Evolutionary conservation across 2,797 vertebrate genomes (phyloP).

Genomic region (Sebastiscus albofasciatus): DNA sequence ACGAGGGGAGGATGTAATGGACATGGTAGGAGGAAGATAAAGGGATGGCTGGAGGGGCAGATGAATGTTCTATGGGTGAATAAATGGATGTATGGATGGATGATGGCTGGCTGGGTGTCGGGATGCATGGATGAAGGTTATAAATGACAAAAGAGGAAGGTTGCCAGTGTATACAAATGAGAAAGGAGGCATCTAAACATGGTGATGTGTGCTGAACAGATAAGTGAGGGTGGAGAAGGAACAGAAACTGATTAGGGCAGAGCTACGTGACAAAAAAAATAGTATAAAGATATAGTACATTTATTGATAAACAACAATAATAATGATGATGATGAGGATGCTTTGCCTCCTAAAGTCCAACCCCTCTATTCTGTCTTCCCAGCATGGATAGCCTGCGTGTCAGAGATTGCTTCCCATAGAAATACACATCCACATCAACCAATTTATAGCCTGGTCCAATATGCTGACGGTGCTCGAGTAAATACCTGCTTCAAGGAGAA

Average conservation of each 20-base stretch:
- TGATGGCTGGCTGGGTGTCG: slow-evolving; percentile 4
- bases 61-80: slow-evolving; percentile 12
- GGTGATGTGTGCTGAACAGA: slow-evolving; percentile 15
- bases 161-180: slow-evolving; percentile 9
- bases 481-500: slow-evolving; percentile 52
- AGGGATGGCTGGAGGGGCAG: slow-evolving; percentile 21
- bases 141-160: slow-evolving; percentile 25
- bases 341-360: slow-evolving; percentile 13
- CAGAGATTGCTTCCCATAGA: slow-evolving; percentile 37
- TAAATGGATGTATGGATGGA: slow-evolving; percentile 28
- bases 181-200: not conserved
- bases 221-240: not conserved
- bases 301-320: not conserved
- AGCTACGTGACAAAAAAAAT: not conserved
- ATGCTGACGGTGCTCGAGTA: slow-evolving; percentile 59
- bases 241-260: not conserved
- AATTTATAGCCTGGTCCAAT: slow-evolving; percentile 40
- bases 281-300: not conserved
- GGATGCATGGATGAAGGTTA: slow-evolving; percentile 24
- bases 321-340: not conserved
- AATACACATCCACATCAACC: slow-evolving; percentile 39
- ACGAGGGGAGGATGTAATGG: slow-evolving; percentile 35
- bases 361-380: not conserved
- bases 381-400: slow-evolving; percentile 13
- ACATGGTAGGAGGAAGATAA: slow-evolving; percentile 53